Base-by-base conservation (phyloP, 2,888 invertebrate genomes). In the Schizotus pectinicornis region DNA sequence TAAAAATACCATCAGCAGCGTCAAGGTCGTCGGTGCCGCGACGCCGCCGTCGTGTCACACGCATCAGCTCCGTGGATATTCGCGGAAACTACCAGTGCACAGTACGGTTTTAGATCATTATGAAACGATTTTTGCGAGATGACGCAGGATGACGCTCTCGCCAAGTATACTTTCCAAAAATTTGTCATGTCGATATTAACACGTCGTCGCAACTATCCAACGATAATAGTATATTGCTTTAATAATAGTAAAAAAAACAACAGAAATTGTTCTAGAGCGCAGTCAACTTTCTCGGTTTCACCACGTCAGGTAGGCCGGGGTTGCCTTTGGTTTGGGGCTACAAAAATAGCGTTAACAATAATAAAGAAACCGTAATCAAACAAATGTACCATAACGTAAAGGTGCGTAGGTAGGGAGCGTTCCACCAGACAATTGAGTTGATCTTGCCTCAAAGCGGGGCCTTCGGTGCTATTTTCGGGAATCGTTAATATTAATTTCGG, bases 341-440 rank as follows among this genome's bases (percentile, higher is more conserved):
- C 36, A 69, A 71, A 50, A 42, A 47, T 51, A 51, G 49, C 12
- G 35, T n/a, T 12, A 33, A 30, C 9, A 14, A 39, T 46, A 36
- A 39, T 33, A 11, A 36, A 35, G 36, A 7, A 41, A 37, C 38
- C 7, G 11, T 37, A 38, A 43, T 7, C 12, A 33, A 22, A 30
- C 38, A n/a, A 13, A 63, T 77, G 78, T 77, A 86, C 86, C 86
- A 88, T 84, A 55, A 89, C 85, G 68, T 86, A 88, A 65, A 89
- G 82, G 72, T 87, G 85, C 57, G 84, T 83, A 14, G 88, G 88
- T 59, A 88, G 74, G 63, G 85, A 83, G 64, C 87, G 81, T 65
- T 85, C 83, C 43, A 87, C 77, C 13, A 88, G 78, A 64, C 83
- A 82, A 62, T 82, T 77, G 38, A 85, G 77, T 69, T 85, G 82